These are phyloP conservation scores for Zaprionus obscuricornis DNA, from an alignment of 2,888 invertebrate genomes.

Conservation along the genomic window DNA sequence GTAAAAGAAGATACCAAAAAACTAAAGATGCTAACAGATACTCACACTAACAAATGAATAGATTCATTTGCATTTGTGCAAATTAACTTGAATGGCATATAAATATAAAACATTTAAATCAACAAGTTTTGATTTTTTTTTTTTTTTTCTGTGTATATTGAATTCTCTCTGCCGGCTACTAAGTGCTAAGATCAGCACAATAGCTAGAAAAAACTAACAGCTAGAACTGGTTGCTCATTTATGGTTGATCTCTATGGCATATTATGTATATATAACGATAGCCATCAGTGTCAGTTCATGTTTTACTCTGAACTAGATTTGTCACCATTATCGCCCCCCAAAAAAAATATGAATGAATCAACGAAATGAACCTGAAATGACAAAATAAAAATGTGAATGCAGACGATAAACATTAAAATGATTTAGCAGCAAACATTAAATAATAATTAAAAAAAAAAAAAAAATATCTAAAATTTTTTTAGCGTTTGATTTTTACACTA, in stretches of 20 bases:
- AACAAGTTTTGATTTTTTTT: conserved; percentile 36
- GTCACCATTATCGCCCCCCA: conserved; percentile 29
- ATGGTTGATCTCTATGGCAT: conserved; percentile 32
- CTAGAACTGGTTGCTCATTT: conserved; percentile 41
- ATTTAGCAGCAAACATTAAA: no score
- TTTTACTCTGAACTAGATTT: conserved; percentile 55
- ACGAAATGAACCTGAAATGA: conserved; percentile 12
- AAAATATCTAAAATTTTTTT: no score
- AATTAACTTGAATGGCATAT: conserved; percentile 65
- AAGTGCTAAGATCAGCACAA: no score
- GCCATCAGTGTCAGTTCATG: conserved; percentile 43
- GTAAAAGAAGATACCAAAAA: conserved; percentile 1
- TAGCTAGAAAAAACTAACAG: background rate
- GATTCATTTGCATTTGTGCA: conserved; percentile 65
- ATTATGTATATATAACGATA: conserved; percentile 36
- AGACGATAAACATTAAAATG: no score
- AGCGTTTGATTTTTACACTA: no score
- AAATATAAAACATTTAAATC: conserved; percentile 65
- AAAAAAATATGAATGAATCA: conserved; percentile 46
- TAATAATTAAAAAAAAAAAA: no score
- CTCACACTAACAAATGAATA: conserved; percentile 1
- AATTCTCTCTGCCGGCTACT: background rate
- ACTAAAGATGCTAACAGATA: conserved; percentile 22
- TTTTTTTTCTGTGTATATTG: background rate
- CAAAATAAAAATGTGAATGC: conserved; percentile 3